Percentiles rank a stretch among this genome's conserved stretches.
Evolutionary conservation across 2,113 vertebrate genomes (phyloP).

Genomic region (Pluvianellus socialis): DNA sequence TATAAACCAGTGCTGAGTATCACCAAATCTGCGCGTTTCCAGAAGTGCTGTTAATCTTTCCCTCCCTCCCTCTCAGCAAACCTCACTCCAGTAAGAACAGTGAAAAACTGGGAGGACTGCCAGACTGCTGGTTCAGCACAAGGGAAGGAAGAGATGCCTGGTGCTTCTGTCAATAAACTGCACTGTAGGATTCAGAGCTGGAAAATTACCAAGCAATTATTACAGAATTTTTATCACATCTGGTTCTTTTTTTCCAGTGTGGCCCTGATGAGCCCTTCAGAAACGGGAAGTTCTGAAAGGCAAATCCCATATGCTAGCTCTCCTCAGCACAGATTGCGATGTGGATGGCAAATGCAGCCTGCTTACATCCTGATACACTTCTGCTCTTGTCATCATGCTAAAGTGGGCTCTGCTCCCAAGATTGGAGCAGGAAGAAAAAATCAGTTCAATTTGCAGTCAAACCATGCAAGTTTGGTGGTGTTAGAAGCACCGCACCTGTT

Average conservation of each 20-base stretch:
- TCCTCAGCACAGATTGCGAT: conserved; percentile 20
- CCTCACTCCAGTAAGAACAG: background rate
- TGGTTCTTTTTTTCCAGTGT: conserved; percentile 37
- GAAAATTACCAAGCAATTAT: conserved; percentile 58
- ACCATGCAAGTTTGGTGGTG: background rate
- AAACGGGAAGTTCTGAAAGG: conserved; percentile 57
- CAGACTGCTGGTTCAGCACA: conserved; percentile 46
- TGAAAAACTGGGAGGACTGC: background rate
- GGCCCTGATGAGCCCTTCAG: conserved; percentile 7
- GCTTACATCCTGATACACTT: conserved; percentile 21
- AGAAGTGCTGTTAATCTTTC: background rate
- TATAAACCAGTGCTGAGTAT: background rate
- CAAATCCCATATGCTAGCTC: conserved; percentile 34
- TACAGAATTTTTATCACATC: conserved; percentile 61
- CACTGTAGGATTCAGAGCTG: conserved; percentile 44
- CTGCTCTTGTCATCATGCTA: conserved; percentile 26
- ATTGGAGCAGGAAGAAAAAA: background rate
- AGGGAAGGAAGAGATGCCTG: conserved; percentile 37
- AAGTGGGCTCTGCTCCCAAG: background rate
- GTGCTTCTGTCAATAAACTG: conserved; percentile 49
- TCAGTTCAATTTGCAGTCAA: background rate
- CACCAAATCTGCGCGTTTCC: background rate
- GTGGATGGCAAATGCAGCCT: conserved; percentile 6
- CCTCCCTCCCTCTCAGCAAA: background rate
- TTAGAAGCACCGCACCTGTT: background rate